These are phyloP conservation scores for Pogonomyrmex californicus DNA, from an alignment of 1,140 invertebrate species.

Conservation along the genomic window DNA sequence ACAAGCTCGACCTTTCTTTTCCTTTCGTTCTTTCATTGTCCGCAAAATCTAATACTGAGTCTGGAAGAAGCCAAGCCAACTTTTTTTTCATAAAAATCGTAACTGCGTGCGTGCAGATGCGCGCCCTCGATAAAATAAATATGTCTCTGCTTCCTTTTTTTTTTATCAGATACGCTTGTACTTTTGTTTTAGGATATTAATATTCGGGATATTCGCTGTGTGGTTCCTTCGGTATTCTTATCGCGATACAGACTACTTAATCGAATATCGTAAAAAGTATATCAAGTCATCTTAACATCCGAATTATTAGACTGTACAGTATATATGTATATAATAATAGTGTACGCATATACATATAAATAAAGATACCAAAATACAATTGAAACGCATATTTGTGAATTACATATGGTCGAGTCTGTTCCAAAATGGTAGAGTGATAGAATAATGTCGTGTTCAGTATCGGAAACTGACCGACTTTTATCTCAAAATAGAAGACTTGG, in stretches of 20 bases:
- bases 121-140: slow-evolving; percentile 43
- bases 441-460: slow-evolving; percentile 1
- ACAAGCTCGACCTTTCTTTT: slow-evolving; percentile 42
- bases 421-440: not conserved
- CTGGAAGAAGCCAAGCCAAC: slow-evolving; percentile 85
- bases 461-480: not conserved
- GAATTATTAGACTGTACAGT: slow-evolving; percentile 24
- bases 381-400: slow-evolving; percentile 8
- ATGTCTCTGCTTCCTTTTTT: not conserved
- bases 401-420: not conserved
- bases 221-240: slow-evolving; percentile 3
- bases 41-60: slow-evolving; percentile 83
- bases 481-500: not conserved
- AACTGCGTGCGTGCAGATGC: not conserved
- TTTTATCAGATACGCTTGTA: slow-evolving; percentile 15
- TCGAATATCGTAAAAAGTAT: slow-evolving; percentile 18
- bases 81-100: slow-evolving; percentile 53
- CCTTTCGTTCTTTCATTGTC: slow-evolving; percentile 40
- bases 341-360: not conserved
- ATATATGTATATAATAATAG: slow-evolving; percentile 2
- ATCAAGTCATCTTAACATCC: slow-evolving; percentile 19
- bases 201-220: not conserved
- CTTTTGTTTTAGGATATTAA: slow-evolving; percentile 31
- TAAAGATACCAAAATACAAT: not conserved
- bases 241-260: slow-evolving; percentile 44